These are phyloP conservation scores for Cinclus cinclus DNA, from an alignment of 2,113 vertebrate genomes.

Conservation along the genomic window DNA sequence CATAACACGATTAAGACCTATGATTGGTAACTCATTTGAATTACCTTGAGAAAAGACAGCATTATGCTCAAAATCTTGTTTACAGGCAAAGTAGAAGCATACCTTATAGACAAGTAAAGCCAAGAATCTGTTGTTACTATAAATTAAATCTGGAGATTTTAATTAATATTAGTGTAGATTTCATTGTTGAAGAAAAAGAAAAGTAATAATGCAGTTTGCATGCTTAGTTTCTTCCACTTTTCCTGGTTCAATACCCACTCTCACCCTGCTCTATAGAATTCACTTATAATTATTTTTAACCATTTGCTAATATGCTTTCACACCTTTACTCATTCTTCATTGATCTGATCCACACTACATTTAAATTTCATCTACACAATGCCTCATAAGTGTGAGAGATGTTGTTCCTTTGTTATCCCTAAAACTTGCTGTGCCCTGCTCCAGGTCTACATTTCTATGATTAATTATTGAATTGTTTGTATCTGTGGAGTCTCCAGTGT, in stretches of 20 bases:
- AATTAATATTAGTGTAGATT: background rate
- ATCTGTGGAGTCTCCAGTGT: background rate
- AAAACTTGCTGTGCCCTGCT: background rate
- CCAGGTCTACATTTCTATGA: background rate
- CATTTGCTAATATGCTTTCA: background rate
- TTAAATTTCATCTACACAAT: background rate
- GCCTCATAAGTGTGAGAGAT: background rate
- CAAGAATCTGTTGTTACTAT: background rate
- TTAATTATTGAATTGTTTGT: background rate
- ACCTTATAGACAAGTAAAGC: background rate
- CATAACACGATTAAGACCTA: background rate
- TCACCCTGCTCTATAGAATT: background rate
- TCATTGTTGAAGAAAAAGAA: background rate
- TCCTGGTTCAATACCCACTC: background rate
- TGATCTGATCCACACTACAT: background rate
- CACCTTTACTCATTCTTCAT: background rate
- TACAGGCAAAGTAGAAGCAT: background rate
- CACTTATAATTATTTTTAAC: background rate
- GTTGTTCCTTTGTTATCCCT: background rate
- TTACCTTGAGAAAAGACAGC: background rate
- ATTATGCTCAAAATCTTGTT: constrained; percentile 5
- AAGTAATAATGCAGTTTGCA: background rate
- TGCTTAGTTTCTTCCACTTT: background rate
- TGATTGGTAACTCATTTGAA: background rate
- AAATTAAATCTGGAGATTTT: background rate